Conservation (phyloP, 1,140 invertebrate species). For the Ostrea edulis region DNA sequence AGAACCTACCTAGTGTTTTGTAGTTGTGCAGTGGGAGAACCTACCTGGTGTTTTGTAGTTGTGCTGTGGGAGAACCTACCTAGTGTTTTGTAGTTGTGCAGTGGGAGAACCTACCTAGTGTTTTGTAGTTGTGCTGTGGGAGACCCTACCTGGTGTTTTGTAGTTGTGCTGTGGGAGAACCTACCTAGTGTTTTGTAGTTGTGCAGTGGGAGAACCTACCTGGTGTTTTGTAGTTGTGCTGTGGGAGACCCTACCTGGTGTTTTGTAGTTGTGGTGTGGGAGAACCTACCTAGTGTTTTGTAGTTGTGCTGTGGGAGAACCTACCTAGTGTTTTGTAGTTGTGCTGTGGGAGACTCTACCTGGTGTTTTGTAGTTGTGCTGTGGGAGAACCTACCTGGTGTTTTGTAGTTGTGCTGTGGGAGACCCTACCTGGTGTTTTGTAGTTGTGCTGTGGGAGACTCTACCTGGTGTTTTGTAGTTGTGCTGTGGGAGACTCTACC, state of each 20-base stretch:
- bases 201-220: conserved; percentile 68
- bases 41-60: conserved; percentile 95
- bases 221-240: conserved; percentile 96
- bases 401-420: conserved; percentile 87
- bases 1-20: conserved; percentile 90
- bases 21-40: conserved; percentile 80
- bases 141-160: conserved; percentile 91
- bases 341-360: conserved; percentile 68
- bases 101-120: conserved; percentile 85
- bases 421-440: conserved; percentile 91
- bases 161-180: conserved; percentile 80
- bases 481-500: conserved; percentile 68
- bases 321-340: conserved; percentile 95
- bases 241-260: conserved; percentile 85
- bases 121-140: conserved; percentile 87
- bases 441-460: conserved; percentile 80
- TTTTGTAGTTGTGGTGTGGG: conserved; percentile 87
- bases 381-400: conserved; percentile 85
- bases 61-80: conserved; percentile 68
- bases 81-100: conserved; percentile 96
- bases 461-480: conserved; percentile 95
- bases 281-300: conserved; percentile 90
- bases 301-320: conserved; percentile 80
- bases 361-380: conserved; percentile 96
- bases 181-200: conserved; percentile 95